phyloP scores from a whole-genome alignment of 2,113 vertebrate genomes.

The Mellivora capensis region DNA sequence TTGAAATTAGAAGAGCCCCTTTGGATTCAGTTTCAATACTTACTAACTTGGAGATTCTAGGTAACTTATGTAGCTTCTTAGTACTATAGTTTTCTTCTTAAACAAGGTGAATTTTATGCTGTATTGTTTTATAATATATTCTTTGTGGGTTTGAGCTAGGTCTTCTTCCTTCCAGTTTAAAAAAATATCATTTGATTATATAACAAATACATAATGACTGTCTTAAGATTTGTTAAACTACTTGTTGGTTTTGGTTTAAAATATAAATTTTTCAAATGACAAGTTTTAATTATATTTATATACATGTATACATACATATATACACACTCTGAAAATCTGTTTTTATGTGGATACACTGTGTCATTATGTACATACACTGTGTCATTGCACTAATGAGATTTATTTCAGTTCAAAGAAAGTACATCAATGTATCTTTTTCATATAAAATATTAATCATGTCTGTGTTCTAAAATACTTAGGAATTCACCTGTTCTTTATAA shows the following conservation, averaged over 20 bases:
- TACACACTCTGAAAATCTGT: not conserved
- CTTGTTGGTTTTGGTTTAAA: not conserved
- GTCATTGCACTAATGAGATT: not conserved
- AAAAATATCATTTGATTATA: not conserved
- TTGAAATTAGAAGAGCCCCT: not conserved
- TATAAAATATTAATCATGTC: not conserved
- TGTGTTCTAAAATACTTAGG: not conserved
- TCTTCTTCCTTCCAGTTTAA: not conserved
- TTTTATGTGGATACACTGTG: not conserved
- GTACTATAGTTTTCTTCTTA: not conserved
- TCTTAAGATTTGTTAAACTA: not conserved
- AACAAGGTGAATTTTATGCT: not conserved
- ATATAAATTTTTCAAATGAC: not conserved
- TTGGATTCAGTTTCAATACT: not conserved
- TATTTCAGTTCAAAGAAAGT: not conserved
- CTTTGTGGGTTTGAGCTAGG: not conserved
- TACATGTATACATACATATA: not conserved
- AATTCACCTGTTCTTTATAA: not conserved
- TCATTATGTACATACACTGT: too few relatives aligned
- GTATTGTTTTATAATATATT: not conserved
- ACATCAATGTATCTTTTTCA: not conserved
- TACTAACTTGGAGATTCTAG: not conserved
- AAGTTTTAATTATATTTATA: not conserved
- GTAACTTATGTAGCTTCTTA: not conserved
- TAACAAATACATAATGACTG: not conserved